Conservation (phyloP, 2,888 invertebrate species). For the Drosophila incognita region DNA sequence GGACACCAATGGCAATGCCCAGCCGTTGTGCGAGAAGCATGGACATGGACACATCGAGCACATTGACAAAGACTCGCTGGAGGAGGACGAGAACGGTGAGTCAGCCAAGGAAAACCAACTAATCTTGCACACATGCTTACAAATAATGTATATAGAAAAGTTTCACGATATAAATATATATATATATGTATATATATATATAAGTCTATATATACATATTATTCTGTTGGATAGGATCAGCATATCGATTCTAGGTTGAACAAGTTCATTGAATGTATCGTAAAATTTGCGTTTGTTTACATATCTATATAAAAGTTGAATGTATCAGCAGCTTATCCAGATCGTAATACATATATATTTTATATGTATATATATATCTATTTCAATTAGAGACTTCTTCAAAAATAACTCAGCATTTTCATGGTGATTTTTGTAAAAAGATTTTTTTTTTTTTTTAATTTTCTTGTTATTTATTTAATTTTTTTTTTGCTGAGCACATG, state of each 20-base stretch:
- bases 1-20: constrained; percentile 84
- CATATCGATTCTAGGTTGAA: background rate
- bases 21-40: constrained; percentile 85
- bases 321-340: background rate
- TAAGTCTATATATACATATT: background rate
- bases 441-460: background rate
- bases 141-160: background rate
- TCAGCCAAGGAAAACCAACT: background rate
- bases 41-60: constrained; percentile 86
- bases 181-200: too few relatives aligned
- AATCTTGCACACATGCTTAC: too few relatives aligned
- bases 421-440: background rate
- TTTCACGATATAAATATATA: background rate
- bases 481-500: background rate
- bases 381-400: background rate
- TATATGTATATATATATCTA: background rate
- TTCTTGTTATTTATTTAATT: background rate
- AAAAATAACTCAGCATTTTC: background rate
- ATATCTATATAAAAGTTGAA: background rate
- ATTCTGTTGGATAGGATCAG: background rate
- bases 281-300: too few relatives aligned
- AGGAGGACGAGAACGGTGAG: constrained; percentile 86
- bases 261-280: too few relatives aligned
- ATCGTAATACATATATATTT: background rate
- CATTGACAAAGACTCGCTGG: constrained; percentile 86